phyloP scores from a whole-genome alignment of 2,888 invertebrate species.

The Drosophila borealis region DNA sequence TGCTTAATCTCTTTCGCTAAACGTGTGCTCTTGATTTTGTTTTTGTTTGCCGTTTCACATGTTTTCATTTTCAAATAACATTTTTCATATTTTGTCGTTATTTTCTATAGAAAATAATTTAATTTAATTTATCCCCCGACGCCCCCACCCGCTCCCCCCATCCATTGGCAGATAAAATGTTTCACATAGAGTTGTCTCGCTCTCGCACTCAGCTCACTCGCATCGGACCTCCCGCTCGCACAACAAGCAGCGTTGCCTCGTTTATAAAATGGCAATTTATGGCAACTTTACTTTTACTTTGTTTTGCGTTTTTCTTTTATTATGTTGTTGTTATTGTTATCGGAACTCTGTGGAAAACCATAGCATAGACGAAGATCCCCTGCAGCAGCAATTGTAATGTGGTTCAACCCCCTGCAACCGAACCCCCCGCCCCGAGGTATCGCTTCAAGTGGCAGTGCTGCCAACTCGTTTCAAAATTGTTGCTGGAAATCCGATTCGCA shows the following conservation, averaged over 20 bases:
- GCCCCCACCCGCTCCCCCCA: background rate
- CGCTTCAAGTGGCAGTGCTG: conserved; percentile 16
- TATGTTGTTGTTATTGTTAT: conserved; percentile 2
- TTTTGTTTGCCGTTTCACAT: conserved; percentile 25
- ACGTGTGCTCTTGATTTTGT: conserved; percentile 4
- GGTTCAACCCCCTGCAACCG: conserved; percentile 13
- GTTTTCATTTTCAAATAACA: conserved; percentile 10
- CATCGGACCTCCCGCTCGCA: conserved; percentile 29
- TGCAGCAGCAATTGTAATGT: conserved; percentile 3
- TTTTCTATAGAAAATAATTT: conserved; percentile 10
- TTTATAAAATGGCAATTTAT: conserved; percentile 40
- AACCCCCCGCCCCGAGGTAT: background rate
- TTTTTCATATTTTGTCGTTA: conserved; percentile 7
- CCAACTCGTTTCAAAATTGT: conserved; percentile 25
- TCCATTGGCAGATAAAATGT: background rate
- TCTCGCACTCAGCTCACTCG: conserved; percentile 9
- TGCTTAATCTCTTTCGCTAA: background rate
- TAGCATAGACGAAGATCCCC: conserved; percentile 37
- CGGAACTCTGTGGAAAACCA: conserved; percentile 13
- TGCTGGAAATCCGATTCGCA: background rate
- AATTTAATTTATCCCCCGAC: conserved; percentile 12
- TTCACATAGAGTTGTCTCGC: conserved; percentile 33
- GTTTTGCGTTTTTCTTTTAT: conserved; percentile 8
- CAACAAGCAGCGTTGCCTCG: conserved; percentile 19
- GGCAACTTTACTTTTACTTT: conserved; percentile 30